A percentile compares a stretch with the other conserved stretches of the same genome.
These are phyloP conservation scores for Callipepla californica DNA, from an alignment of 2,113 vertebrate genomes.

Conservation along the genomic window DNA sequence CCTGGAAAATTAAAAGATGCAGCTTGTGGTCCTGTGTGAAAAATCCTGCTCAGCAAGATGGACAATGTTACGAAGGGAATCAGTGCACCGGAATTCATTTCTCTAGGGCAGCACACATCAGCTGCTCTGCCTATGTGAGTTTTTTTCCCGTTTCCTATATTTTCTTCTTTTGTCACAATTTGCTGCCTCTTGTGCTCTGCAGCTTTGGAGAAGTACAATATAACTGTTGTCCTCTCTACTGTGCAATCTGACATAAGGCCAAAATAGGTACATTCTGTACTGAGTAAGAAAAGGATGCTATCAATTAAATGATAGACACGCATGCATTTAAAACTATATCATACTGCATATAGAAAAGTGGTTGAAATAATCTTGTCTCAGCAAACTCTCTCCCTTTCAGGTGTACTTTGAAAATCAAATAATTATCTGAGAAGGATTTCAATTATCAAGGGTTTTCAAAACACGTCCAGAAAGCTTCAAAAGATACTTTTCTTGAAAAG, in stretches of 20 bases:
- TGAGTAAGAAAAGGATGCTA: neutral
- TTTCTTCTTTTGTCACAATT: neutral
- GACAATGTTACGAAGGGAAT: neutral
- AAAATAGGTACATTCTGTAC: neutral
- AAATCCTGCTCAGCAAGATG: neutral
- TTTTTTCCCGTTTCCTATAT: neutral
- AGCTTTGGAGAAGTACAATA: neutral
- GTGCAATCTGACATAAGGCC: neutral
- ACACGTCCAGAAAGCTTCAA: neutral
- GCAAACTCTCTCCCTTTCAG: neutral
- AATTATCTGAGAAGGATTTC: neutral
- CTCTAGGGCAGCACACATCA: neutral
- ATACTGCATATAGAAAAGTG: neutral
- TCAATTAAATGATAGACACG: neutral
- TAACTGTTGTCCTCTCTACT: neutral
- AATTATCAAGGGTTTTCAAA: slow-evolving; percentile 2
- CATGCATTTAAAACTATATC: neutral
- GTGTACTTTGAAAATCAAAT: neutral
- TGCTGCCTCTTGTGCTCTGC: neutral
- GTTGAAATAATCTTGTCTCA: neutral
- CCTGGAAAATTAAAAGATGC: neutral
- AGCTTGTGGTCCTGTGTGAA: neutral
- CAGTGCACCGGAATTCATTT: neutral
- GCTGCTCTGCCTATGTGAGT: neutral
- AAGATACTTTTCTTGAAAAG: neutral